Evolutionary conservation across 2,113 vertebrate species (phyloP).

Genomic region (Sinocyclocheilus maitianheensis): DNA sequence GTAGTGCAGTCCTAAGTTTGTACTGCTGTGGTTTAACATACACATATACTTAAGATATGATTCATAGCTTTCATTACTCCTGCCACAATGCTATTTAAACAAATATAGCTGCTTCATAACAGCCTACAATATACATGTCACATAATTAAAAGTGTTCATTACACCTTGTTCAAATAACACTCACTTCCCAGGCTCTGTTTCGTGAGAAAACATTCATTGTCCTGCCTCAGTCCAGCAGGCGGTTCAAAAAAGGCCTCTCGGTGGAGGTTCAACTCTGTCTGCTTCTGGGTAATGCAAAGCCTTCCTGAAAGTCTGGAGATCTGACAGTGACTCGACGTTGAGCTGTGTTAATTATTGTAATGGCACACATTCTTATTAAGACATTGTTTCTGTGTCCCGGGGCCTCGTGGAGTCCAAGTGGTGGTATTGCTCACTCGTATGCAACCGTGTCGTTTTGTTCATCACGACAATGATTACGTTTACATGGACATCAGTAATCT

Average conservation of each 20-base stretch:
- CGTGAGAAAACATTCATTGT: constrained; percentile 44
- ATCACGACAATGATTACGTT: constrained; percentile 5
- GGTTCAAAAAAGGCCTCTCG: constrained; percentile 56
- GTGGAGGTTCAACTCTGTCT: constrained; percentile 54
- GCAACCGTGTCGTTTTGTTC: constrained; percentile 55
- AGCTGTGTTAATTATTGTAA: constrained; percentile 80
- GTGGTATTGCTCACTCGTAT: constrained; percentile 59
- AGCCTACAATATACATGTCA: constrained; percentile 37
- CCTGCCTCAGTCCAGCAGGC: no score
- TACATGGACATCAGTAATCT: no score
- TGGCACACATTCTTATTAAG: constrained; percentile 77
- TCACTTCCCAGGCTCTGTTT: constrained; percentile 37
- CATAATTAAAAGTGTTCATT: constrained; percentile 48
- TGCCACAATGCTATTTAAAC: constrained; percentile 27
- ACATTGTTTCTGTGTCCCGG: constrained; percentile 74
- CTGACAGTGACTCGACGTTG: constrained; percentile 76
- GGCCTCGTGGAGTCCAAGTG: constrained; percentile 66
- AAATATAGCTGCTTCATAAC: constrained; percentile 43
- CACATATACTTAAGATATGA: constrained; percentile 58
- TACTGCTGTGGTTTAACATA: constrained; percentile 38
- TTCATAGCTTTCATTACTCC: constrained; percentile 55
- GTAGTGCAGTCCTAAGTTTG: constrained; percentile 19
- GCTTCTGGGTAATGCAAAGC: constrained; percentile 64
- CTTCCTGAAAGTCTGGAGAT: constrained; percentile 67
- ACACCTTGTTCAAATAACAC: constrained; percentile 53